A percentile compares a stretch with the other conserved stretches of the same genome.
phyloP scores from a whole-genome alignment of 2,888 invertebrate species.

The Nymphalis polychloros region DNA sequence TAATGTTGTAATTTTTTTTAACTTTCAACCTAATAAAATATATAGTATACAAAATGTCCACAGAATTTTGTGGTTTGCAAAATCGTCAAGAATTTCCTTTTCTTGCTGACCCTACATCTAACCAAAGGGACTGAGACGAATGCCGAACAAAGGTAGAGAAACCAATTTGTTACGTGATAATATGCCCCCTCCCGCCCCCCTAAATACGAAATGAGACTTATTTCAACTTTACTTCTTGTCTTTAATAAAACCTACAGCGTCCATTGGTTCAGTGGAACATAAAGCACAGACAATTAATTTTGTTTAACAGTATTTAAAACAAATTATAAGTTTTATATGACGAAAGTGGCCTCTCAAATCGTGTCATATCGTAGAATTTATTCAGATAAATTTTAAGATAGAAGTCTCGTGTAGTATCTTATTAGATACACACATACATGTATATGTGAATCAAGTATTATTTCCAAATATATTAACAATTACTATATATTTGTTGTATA shows the following conservation, averaged over 20 bases:
- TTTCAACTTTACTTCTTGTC: conserved; percentile 52
- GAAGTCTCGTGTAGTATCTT: no score
- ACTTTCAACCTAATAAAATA: neutral
- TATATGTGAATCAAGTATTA: no score
- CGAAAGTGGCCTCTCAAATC: no score
- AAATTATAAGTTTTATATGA: no score
- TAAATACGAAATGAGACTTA: conserved; percentile 61
- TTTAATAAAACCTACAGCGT: conserved; percentile 48
- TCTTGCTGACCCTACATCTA: conserved; percentile 60
- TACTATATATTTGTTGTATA: no score
- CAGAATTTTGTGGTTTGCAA: conserved; percentile 1
- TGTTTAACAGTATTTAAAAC: neutral
- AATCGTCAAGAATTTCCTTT: conserved; percentile 4
- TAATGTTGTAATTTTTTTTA: neutral
- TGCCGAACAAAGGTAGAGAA: conserved; percentile 78
- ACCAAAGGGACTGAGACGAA: conserved; percentile 61
- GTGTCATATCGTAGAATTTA: no score
- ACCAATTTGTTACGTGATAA: conserved; percentile 82
- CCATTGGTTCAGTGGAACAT: conserved; percentile 37
- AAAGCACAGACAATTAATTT: conserved; percentile 35
- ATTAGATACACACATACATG: no score
- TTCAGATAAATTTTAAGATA: no score
- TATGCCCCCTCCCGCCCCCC: conserved; percentile 60
- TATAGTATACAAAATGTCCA: neutral
- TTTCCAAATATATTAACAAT: no score